Base-by-base conservation (phyloP, 2,113 vertebrate species). In the Myotis yumanensis region DNA sequence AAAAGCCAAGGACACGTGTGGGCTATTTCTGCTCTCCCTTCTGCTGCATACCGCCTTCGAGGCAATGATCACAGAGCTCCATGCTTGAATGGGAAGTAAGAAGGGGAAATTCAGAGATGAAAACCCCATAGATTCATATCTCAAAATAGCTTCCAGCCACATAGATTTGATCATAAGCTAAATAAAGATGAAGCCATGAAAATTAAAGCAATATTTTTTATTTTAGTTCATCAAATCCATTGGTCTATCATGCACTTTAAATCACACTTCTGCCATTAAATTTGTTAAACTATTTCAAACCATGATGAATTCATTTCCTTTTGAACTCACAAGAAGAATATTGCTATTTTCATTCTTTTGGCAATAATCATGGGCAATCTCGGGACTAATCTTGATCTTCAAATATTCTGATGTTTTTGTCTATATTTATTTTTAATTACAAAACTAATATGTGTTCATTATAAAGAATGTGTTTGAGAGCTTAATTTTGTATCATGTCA, bases 121-220 rank as follows among this genome's bases (percentile, higher is more conserved):
- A 91, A 91, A 83, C 20, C 4, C 69, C 43, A n/a, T 22, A 54
- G 59, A 77, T 64, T 83, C 22, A 32, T 62, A 83, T 87, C 43
- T 87, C 51, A 91, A 77, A 83, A 83, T 69, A 76, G 51, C 73
- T 92, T 88, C n/a, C n/a, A 87, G 59, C 32, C 75, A 87, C 57
- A 90, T 3, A 83, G 59, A 77, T 52, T 71, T 51, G 35, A 64
- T 91, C 71, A 86, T 76, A 46, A 86, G 40, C 40, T 83, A 54
- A 90, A 69, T 59, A 82, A 93, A 90, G 30, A 30, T 64, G 52
- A 93, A 77, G 4, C 25, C 43, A 87, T 71, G 40, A 71, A 93
- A 81, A 91, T 93, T 71, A 87, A 91, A 76, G 30, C 76, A 87
- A 46, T 95, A 59, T 82, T 85, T 91, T 77, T 66, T 54, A 83